These are phyloP conservation scores for Thalassophryne amazonica DNA, from an alignment of 2,797 vertebrate genomes.

Conservation along the genomic window DNA sequence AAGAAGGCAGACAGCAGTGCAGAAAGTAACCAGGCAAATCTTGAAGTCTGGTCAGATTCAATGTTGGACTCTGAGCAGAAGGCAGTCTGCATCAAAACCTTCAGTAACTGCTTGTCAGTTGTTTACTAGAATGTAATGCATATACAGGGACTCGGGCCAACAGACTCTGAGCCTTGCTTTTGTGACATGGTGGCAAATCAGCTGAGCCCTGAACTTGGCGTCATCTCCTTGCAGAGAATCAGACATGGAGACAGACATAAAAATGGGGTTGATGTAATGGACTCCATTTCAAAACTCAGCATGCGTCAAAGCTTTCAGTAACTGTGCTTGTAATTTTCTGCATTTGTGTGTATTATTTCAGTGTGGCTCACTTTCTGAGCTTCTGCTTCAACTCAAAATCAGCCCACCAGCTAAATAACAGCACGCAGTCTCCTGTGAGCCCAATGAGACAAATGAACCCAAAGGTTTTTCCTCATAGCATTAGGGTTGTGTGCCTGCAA, in stretches of 20 bases:
- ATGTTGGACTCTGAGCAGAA: no score
- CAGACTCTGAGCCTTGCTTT: no score
- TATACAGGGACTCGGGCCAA: no score
- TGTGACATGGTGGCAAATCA: no score
- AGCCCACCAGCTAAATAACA: slow-evolving; percentile 49
- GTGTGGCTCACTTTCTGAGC: slow-evolving; percentile 48
- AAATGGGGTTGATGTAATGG: slow-evolving; percentile 55
- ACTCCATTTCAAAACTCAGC: slow-evolving; percentile 42
- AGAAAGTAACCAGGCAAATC: no score
- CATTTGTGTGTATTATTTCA: slow-evolving; percentile 75
- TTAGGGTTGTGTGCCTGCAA: slow-evolving; percentile 18
- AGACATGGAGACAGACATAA: slow-evolving; percentile 16
- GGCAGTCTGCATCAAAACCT: no score
- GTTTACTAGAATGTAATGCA: no score
- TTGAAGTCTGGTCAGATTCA: no score
- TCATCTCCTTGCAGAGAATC: slow-evolving; percentile 38
- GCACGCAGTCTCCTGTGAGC: slow-evolving; percentile 51
- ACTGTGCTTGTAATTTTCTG: slow-evolving; percentile 45
- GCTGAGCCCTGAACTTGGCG: no score
- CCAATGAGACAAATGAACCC: slow-evolving; percentile 63
- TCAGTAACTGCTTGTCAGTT: no score
- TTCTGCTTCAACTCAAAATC: slow-evolving; percentile 69
- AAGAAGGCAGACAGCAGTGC: no score
- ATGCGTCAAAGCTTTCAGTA: slow-evolving; percentile 28
- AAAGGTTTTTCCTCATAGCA: slow-evolving; percentile 36